Conservation (phyloP, 2,113 vertebrate genomes). For the Anarhynchus alexandrinus region DNA sequence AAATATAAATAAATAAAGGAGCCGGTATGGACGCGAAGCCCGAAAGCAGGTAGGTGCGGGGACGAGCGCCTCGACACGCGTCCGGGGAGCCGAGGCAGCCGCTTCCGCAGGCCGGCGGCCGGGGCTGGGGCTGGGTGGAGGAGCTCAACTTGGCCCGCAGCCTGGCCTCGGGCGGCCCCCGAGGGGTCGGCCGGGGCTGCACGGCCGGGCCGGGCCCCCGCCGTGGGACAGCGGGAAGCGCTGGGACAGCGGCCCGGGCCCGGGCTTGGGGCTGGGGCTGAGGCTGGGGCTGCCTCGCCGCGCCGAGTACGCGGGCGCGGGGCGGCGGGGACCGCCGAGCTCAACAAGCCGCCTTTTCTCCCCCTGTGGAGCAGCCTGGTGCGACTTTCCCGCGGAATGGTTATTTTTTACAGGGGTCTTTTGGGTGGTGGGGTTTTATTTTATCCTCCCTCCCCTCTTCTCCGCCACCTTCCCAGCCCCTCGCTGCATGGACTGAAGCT, state of each 20-base stretch:
- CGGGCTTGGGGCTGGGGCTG: not conserved
- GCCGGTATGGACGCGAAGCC: not conserved
- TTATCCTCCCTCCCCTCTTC: too few species aligned
- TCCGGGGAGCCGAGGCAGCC: not conserved
- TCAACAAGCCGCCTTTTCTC: not conserved
- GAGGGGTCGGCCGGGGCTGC: not conserved
- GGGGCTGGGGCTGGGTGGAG: not conserved
- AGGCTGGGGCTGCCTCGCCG: not conserved
- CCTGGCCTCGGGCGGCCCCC: not conserved
- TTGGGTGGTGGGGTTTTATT: rapidly evolving
- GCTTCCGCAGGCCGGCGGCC: not conserved
- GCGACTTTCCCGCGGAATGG: not conserved
- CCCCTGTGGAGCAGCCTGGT: too few species aligned
- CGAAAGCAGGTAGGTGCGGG: not conserved
- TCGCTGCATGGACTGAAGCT: not conserved
- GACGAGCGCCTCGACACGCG: not conserved
- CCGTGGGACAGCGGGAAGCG: not conserved
- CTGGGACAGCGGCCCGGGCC: not conserved
- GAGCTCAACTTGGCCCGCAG: not conserved
- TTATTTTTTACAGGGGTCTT: not conserved
- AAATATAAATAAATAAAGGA: not conserved
- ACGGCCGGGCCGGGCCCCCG: too few species aligned
- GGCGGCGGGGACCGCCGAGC: not conserved
- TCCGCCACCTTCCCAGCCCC: too few species aligned
- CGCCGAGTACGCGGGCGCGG: not conserved